Evolutionary conservation across 2,797 vertebrate species (phyloP), one percentile per base, ranked within the genome.

Genomic region (Antrozous pallidus): DNA sequence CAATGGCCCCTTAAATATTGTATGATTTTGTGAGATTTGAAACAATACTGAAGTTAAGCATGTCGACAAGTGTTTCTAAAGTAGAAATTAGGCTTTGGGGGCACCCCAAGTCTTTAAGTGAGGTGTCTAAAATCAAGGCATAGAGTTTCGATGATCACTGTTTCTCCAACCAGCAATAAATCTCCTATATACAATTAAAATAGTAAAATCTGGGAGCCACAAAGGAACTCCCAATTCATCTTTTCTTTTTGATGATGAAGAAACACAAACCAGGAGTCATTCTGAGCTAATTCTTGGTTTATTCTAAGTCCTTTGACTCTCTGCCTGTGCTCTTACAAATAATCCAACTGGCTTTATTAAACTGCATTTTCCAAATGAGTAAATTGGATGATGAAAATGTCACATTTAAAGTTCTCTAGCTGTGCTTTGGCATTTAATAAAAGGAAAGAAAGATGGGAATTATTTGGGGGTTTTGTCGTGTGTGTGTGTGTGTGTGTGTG

Each of bases 201-300:
- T 91, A 80, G 78, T 31, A 95, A 83, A 77, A 65, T 90, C 26
- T 17, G 73, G 80, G 28, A 24, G 22, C 22, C 49, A 42, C 5
- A 79, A 49, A 77, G 42, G 45, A 91, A 28, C 2, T 38, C 16
- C 3, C 47, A 63, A 45, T 54, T 45, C 45, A 89, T 54, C 28
- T 80, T 84, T 92, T 83, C 38, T 80, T 87, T 91, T 77, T 79
- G 45, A 33, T 56, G 42, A 40, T 87, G 88, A 93, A 83, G 70
- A 94, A 83, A 94, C 26, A 51, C 65, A 45, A 65, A 45, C 42
- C 7, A 45, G n/a, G 40, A 67, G 51, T 89, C 75, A 36, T 74
- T 22, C 10, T 56, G 28, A 83, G 75, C 65, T 91, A 40, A 75
- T 81, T 78, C 38, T 51, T 45, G 14, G 9, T 38, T 40, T 45